Conservation (phyloP, 1,140 invertebrate genomes). For the Ceratina japonica region DNA sequence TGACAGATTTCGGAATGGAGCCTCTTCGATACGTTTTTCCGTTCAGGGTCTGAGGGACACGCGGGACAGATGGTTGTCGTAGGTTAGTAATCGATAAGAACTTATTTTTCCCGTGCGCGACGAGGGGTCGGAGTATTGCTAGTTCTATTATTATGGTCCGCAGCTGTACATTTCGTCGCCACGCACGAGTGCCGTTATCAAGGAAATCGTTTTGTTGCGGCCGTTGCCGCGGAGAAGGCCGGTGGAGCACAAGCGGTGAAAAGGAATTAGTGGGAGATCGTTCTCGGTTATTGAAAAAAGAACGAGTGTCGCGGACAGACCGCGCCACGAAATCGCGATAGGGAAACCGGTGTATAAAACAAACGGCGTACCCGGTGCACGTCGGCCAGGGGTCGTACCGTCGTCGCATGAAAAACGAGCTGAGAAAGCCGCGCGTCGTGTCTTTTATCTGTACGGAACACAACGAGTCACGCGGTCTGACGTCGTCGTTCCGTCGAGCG, state of each 20-base stretch:
- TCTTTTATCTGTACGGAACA: constrained; percentile 9
- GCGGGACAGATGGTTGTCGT: constrained; percentile 66
- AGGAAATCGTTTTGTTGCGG: constrained; percentile 57
- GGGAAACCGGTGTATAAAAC: background rate
- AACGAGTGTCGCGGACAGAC: background rate
- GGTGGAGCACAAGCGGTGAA: constrained; percentile 30
- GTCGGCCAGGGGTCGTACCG: background rate
- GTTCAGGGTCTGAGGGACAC: background rate
- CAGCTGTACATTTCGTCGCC: constrained; percentile 52
- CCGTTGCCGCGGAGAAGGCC: constrained; percentile 40
- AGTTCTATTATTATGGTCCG: constrained; percentile 53
- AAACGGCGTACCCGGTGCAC: background rate
- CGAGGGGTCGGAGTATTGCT: constrained; percentile 30
- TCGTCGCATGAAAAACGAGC: constrained; percentile 11
- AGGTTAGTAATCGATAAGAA: constrained; percentile 69
- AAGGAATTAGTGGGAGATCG: background rate
- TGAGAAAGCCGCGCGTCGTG: constrained; percentile 12
- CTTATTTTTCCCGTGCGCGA: constrained; percentile 57
- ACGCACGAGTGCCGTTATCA: constrained; percentile 53
- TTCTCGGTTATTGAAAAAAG: constrained; percentile 53
- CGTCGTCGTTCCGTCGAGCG: background rate
- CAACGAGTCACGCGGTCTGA: background rate
- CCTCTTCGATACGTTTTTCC: constrained; percentile 7
- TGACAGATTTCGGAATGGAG: constrained; percentile 47
- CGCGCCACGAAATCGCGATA: background rate